Conservation (phyloP, 2,113 vertebrate species). For the Xenus cinereus region DNA sequence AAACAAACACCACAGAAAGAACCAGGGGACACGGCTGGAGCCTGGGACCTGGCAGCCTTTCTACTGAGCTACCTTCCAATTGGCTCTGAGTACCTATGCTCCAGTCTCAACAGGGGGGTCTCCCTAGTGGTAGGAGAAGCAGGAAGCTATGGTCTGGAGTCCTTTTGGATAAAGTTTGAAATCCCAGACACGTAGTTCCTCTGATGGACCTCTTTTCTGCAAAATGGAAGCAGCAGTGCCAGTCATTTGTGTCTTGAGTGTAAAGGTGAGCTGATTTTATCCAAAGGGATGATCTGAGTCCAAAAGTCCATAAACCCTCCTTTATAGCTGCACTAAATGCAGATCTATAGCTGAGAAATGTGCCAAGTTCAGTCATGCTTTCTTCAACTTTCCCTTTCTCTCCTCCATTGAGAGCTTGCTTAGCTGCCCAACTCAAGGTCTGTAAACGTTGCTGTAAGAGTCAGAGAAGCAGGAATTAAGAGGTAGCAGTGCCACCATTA, state of each 20-base stretch:
- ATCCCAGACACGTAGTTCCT: neutral
- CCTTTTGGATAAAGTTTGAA: neutral
- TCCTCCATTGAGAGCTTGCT: neutral
- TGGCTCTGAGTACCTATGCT: neutral
- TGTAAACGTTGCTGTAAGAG: neutral
- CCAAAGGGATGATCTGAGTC: neutral
- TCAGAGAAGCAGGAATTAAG: neutral
- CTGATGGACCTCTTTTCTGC: neutral
- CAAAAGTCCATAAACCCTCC: neutral
- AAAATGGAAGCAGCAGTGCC: neutral
- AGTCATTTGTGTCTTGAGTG: neutral
- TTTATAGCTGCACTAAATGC: neutral
- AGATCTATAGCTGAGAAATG: neutral
- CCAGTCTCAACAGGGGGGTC: neutral
- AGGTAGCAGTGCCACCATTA: neutral
- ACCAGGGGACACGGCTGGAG: neutral
- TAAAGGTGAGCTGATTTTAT: neutral
- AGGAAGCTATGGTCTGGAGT: neutral
- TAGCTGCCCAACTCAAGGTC: neutral
- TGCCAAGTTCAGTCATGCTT: neutral
- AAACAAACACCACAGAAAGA: neutral
- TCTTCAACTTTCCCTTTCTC: neutral
- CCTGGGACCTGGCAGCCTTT: neutral
- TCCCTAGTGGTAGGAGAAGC: neutral
- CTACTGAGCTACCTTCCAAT: neutral